Percentiles rank a stretch among this genome's conserved stretches.
These are phyloP conservation scores for Todiramphus chloris DNA, from an alignment of 2,113 vertebrate genomes.

Conservation along the genomic window DNA sequence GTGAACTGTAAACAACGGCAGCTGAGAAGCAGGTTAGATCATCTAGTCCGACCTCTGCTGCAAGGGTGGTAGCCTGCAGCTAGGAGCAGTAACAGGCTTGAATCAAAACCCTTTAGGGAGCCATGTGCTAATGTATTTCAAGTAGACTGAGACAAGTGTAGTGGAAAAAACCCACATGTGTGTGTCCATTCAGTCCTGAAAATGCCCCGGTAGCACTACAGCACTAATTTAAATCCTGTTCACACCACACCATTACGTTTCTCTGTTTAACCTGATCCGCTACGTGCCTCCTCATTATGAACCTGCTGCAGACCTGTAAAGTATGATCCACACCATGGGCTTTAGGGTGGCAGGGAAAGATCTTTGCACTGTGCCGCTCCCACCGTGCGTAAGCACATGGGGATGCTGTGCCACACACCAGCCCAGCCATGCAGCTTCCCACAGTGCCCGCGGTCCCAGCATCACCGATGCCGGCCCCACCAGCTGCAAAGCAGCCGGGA, in stretches of 20 bases:
- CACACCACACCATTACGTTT: not conserved
- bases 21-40: not conserved
- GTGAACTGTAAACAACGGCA: rapidly evolving
- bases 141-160: not conserved
- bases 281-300: rapidly evolving
- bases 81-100: not conserved
- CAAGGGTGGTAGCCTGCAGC: no score
- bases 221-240: not conserved
- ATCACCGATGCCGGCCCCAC: rapidly evolving
- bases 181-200: not conserved
- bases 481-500: rapidly evolving
- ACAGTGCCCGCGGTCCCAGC: rapidly evolving
- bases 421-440: rapidly evolving
- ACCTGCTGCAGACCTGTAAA: rapidly evolving
- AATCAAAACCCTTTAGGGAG: not conserved
- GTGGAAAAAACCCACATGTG: not conserved
- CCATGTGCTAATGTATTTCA: rapidly evolving
- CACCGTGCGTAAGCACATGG: rapidly evolving
- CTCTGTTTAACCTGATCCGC: rapidly evolving
- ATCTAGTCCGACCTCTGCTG: not conserved
- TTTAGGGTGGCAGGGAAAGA: not conserved
- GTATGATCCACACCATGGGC: rapidly evolving
- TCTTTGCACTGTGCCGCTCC: rapidly evolving
- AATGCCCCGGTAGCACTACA: not conserved
- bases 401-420: rapidly evolving